Evolutionary conservation across 2,888 invertebrate genomes (phyloP), one percentile per base, ranked within the genome.

Genomic region (Scaptomyza cyrtandrae): DNA sequence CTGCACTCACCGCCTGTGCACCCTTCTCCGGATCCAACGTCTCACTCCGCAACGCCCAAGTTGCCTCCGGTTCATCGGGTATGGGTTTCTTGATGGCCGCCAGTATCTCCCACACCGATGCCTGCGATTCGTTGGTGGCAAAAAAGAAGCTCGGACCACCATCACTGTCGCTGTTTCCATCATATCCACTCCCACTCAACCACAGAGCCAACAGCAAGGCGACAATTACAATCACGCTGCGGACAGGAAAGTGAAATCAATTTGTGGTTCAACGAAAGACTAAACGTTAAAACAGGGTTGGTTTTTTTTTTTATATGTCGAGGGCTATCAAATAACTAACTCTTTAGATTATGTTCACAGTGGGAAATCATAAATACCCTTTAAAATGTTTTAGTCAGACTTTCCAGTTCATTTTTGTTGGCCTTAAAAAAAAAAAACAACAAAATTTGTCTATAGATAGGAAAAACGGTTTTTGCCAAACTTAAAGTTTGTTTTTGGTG

Each of bases 1-100:
- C 95, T 6, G 92, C 93, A 48, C 90, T 78, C 1, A 94, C 90
- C 0, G 95, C 95, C 9, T 92, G 90, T 6, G 91, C 90, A 11
- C 66, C 73, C 2, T 83, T 77, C 1, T 61, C 56, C 4, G 68
- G 66, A 49, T 75, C 78, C 41, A 87, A 11, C 1, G 70, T 60
- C 31, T 64, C 64, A 3, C 58, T 53, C 7, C 59, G 56, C 27
- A 90, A 48, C 6, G 87, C 87, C 90, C 90, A 90, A 3, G 71
- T 73, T 0, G 78, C 59, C 50, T 76, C 78, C 1, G 85, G 79
- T 35, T 90, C 90, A 56, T 90, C 90, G 14, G 78, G 73, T 48
- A 90, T 71, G 1, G 89, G 89, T 45, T 50, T 58, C 41, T 66
- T 89, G 43, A 71, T 70, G 33, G 56, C 69, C 43, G 68, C 76